Percentiles rank a stretch among this genome's conserved stretches.
These are phyloP conservation scores for Paragorgia papillata DNA, from an alignment of 92 coral and sea anemone species.

Conservation along the genomic window DNA sequence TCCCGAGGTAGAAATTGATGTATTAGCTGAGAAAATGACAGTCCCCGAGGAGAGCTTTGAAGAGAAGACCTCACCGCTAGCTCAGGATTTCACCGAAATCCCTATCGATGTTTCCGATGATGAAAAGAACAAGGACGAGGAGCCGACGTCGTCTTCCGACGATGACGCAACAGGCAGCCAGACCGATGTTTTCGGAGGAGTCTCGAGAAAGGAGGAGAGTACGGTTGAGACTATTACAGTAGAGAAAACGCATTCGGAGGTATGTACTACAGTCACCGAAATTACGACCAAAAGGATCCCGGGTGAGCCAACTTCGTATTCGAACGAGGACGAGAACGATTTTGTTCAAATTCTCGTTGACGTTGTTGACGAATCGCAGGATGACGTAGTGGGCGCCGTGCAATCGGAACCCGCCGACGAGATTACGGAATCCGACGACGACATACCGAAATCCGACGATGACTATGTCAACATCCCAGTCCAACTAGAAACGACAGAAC, in stretches of 20 bases:
- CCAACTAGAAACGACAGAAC: constrained; percentile 3
- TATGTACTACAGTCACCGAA: constrained; percentile 31
- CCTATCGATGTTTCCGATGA: background rate
- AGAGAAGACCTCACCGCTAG: too few relatives aligned
- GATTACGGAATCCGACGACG: constrained; percentile 1
- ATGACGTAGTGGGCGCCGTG: constrained; percentile 17
- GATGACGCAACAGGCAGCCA: background rate
- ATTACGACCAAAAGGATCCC: constrained; percentile 10
- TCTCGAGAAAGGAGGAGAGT: constrained; percentile 4
- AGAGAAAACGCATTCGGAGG: constrained; percentile 36
- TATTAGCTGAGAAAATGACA: background rate
- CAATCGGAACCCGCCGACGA: constrained; percentile 6
- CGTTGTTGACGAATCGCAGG: background rate
- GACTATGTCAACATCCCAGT: background rate
- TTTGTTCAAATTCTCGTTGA: constrained; percentile 23
- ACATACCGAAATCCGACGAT: background rate
- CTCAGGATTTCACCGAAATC: too few relatives aligned
- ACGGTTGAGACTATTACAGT: constrained; percentile 27
- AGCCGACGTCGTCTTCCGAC: background rate
- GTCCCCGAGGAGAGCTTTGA: too few relatives aligned
- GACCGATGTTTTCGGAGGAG: background rate
- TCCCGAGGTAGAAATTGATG: background rate
- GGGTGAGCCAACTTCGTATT: background rate
- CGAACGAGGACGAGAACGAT: constrained; percentile 22
- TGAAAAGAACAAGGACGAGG: background rate